Percentiles rank a stretch among this genome's conserved stretches.
These are phyloP conservation scores for Aythya baeri DNA, from an alignment of 2,113 vertebrate genomes.

Conservation along the genomic window DNA sequence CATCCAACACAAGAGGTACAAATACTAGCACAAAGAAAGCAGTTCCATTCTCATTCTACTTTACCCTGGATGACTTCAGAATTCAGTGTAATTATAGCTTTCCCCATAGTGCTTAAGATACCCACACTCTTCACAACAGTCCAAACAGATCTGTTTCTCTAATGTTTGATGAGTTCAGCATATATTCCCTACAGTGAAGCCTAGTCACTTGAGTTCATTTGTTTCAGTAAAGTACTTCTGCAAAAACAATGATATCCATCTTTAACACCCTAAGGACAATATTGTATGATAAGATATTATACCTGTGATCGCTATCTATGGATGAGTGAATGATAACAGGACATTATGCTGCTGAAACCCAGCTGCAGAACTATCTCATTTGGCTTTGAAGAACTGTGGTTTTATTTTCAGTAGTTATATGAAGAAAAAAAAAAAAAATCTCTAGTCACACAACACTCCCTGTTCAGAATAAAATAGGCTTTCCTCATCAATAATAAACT, in stretches of 20 bases:
- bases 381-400: neutral
- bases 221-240: neutral
- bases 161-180: neutral
- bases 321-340: neutral
- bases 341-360: neutral
- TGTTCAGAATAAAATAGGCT: neutral
- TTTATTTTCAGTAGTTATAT: neutral
- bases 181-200: neutral
- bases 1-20: neutral
- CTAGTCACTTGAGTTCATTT: neutral
- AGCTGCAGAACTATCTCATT: neutral
- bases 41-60: neutral
- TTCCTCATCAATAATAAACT: neutral
- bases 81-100: neutral
- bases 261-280: neutral
- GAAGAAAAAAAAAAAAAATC: neutral
- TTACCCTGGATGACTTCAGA: neutral
- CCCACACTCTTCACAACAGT: neutral
- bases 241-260: neutral
- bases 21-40: neutral
- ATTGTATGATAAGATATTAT: neutral
- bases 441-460: neutral
- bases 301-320: neutral
- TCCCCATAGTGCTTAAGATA: neutral
- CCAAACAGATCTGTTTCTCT: neutral